Percentiles rank a stretch among this genome's conserved stretches.
Evolutionary conservation across 2,888 invertebrate genomes (phyloP).

Genomic region (Lamproptera curius): DNA sequence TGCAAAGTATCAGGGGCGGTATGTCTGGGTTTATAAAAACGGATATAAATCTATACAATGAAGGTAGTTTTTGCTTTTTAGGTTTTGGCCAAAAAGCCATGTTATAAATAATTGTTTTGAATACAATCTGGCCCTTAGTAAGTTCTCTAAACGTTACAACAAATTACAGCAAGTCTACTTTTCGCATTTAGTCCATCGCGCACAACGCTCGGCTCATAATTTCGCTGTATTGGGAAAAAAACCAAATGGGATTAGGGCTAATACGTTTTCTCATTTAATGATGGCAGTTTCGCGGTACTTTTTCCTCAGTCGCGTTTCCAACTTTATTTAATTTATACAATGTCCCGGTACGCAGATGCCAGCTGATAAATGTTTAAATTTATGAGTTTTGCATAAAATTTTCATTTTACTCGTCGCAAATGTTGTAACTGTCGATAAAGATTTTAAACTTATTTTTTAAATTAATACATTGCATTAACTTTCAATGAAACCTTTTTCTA

Average conservation of each 20-base stretch:
- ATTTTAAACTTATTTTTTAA: slow-evolving; percentile 7
- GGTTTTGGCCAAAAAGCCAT: not conserved
- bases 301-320: slow-evolving; percentile 35
- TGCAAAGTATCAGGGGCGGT: not conserved
- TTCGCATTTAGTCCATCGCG: slow-evolving; percentile 4
- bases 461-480: not conserved
- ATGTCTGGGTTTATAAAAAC: not conserved
- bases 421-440: slow-evolving; percentile 8
- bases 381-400: slow-evolving; percentile 17
- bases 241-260: slow-evolving; percentile 32
- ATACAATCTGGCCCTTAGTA: not conserved
- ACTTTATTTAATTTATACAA: slow-evolving; percentile 51
- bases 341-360: slow-evolving; percentile 62
- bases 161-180: slow-evolving; percentile 1
- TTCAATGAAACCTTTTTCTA: not conserved
- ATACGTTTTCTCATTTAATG: slow-evolving; percentile 42
- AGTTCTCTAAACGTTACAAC: not conserved
- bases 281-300: slow-evolving; percentile 46
- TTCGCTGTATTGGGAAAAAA: slow-evolving; percentile 19
- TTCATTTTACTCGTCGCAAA: slow-evolving; percentile 8
- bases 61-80: not conserved
- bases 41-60: not conserved
- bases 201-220: slow-evolving; percentile 5
- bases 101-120: not conserved
- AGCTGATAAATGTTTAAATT: slow-evolving; percentile 51